Percentiles rank a stretch among this genome's conserved stretches.
Conservation (phyloP, 2,888 invertebrate genomes). For the Cryptocheilus praepositus region DNA sequence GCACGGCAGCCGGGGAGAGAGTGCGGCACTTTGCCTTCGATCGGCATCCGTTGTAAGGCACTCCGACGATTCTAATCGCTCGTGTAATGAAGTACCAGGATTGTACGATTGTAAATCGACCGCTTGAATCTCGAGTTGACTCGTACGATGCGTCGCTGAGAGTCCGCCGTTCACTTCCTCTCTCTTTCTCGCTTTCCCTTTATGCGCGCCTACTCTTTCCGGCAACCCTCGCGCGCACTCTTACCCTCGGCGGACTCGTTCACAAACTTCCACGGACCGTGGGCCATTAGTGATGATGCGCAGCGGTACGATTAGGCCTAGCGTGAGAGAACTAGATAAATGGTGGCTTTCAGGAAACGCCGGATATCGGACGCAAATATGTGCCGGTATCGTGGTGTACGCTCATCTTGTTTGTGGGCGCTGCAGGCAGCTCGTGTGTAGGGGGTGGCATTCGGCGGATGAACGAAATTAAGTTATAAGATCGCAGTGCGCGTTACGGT, state of each 20-base stretch:
- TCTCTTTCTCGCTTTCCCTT: background rate
- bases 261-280: background rate
- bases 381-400: no score
- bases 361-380: no score
- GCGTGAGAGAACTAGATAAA: no score
- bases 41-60: no score
- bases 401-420: no score
- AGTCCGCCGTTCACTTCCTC: background rate
- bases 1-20: background rate
- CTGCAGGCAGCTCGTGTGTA: no score
- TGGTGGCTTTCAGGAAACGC: no score
- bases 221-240: background rate
- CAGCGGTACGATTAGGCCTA: background rate
- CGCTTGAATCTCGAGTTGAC: constrained; percentile 26
- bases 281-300: constrained; percentile 3
- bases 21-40: no score
- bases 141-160: no score
- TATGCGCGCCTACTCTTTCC: background rate
- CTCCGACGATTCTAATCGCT: constrained; percentile 46
- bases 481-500: no score
- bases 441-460: no score
- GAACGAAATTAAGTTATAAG: no score
- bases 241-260: background rate
- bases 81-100: constrained; percentile 41
- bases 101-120: constrained; percentile 45